These are phyloP conservation scores for Arnoldichthys spilopterus DNA, from an alignment of 2,797 vertebrate species.

Conservation along the genomic window DNA sequence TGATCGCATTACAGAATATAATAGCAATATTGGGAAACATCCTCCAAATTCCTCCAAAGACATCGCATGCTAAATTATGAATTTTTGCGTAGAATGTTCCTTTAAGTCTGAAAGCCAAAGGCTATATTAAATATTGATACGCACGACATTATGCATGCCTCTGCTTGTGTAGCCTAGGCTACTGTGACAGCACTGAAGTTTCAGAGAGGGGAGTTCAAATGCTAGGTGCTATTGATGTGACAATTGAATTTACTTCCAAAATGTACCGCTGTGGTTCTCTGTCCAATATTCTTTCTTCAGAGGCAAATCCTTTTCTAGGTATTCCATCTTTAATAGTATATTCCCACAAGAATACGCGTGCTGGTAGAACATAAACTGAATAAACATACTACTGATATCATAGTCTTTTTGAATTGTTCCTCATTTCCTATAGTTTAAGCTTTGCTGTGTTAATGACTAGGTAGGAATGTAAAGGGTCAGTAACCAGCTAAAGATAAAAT, in stretches of 20 bases:
- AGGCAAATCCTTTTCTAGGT: not conserved
- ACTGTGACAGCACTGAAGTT: constrained; percentile 21
- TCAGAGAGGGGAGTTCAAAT: constrained; percentile 12
- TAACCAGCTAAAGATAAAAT: no score
- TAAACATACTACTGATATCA: not conserved
- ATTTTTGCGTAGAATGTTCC: constrained; percentile 12
- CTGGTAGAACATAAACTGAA: not conserved
- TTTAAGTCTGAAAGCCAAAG: constrained; percentile 24
- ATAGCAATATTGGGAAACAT: not conserved
- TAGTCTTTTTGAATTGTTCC: not conserved
- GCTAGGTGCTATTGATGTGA: constrained; percentile 13
- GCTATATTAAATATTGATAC: constrained; percentile 31
- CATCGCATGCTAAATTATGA: constrained; percentile 4
- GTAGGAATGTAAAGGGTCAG: not conserved
- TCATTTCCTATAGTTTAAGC: not conserved
- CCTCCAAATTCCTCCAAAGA: not conserved
- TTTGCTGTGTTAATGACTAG: not conserved
- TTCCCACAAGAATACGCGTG: not conserved
- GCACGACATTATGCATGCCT: constrained; percentile 4
- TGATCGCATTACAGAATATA: no score
- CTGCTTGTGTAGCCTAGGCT: constrained; percentile 22
- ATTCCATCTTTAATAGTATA: not conserved
- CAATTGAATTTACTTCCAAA: constrained; percentile 18
- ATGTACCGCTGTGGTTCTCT: not conserved
- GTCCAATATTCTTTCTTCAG: not conserved